Evolutionary conservation across 2,113 vertebrate species (phyloP).

Genomic region (Laticauda laticaudata): DNA sequence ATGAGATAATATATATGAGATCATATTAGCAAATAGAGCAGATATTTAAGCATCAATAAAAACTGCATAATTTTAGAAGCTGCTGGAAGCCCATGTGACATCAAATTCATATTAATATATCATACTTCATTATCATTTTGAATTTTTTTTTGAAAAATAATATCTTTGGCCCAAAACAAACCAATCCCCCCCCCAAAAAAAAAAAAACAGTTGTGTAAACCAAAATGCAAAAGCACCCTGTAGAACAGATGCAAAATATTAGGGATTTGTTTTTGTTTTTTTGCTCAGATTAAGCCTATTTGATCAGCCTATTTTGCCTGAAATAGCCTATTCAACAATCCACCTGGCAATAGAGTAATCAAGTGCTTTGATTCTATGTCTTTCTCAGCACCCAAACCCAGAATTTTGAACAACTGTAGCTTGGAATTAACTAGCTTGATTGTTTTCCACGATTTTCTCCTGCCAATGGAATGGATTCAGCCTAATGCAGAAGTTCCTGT

Average conservation of each 20-base stretch:
- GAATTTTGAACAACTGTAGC: not conserved
- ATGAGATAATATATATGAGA: not conserved
- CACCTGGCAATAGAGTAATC: not conserved
- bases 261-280: not conserved
- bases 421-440: not conserved
- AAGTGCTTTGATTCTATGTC: not conserved
- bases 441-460: not conserved
- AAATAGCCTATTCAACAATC: not conserved
- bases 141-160: not conserved
- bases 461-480: not conserved
- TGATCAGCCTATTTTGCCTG: not conserved
- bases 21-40: not conserved
- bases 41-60: not conserved
- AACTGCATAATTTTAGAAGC: not conserved
- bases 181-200: not conserved
- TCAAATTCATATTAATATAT: not conserved
- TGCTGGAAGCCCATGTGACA: not conserved
- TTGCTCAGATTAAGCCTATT: not conserved
- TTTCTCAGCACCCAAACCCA: not conserved
- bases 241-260: not conserved
- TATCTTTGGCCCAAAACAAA: not conserved
- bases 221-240: not conserved
- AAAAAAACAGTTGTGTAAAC: not conserved
- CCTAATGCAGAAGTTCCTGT: not conserved
- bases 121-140: not conserved